Evolutionary conservation across 2,888 invertebrate genomes (phyloP).

Genomic region (Drosophila atripex): DNA sequence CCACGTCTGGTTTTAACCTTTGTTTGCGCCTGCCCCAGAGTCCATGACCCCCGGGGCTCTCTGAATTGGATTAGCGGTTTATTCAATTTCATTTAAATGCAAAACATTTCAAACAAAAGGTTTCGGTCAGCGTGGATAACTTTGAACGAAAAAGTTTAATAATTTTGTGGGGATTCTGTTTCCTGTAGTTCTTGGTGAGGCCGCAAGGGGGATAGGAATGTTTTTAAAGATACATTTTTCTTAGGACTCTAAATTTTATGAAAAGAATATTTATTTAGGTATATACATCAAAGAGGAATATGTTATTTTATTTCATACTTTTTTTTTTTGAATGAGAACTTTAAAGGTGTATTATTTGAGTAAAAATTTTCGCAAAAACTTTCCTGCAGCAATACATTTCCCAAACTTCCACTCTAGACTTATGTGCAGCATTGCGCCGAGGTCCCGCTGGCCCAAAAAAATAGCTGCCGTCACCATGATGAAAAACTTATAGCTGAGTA

Average conservation of each 20-base stretch:
- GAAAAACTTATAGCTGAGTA: slow-evolving; percentile 5
- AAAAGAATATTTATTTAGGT: too few species aligned
- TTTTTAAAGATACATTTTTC: not conserved
- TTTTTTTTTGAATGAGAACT: too few species aligned
- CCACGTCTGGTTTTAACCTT: slow-evolving; percentile 43
- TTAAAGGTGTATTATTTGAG: not conserved
- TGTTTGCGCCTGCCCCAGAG: slow-evolving; percentile 36
- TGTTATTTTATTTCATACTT: too few species aligned
- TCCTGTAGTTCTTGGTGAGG: not conserved
- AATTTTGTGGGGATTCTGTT: slow-evolving; percentile 8
- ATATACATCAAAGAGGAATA: too few species aligned
- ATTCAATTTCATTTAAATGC: slow-evolving; percentile 75
- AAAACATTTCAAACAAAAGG: slow-evolving; percentile 60
- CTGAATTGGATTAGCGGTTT: slow-evolving; percentile 71
- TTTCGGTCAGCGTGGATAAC: slow-evolving; percentile 36
- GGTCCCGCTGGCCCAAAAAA: slow-evolving; percentile 18
- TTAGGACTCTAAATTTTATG: not conserved
- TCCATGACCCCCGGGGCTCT: slow-evolving; percentile 19
- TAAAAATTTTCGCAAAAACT: slow-evolving; percentile 10
- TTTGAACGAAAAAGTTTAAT: slow-evolving; percentile 25
- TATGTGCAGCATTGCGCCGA: not conserved
- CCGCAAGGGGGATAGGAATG: not conserved
- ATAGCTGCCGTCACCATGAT: slow-evolving; percentile 17
- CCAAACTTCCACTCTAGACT: slow-evolving; percentile 5
- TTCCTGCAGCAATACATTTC: slow-evolving; percentile 9